Evolutionary conservation across 2,888 invertebrate genomes (phyloP), one percentile per base, ranked within the genome.

Genomic region (Pyralis farinalis): DNA sequence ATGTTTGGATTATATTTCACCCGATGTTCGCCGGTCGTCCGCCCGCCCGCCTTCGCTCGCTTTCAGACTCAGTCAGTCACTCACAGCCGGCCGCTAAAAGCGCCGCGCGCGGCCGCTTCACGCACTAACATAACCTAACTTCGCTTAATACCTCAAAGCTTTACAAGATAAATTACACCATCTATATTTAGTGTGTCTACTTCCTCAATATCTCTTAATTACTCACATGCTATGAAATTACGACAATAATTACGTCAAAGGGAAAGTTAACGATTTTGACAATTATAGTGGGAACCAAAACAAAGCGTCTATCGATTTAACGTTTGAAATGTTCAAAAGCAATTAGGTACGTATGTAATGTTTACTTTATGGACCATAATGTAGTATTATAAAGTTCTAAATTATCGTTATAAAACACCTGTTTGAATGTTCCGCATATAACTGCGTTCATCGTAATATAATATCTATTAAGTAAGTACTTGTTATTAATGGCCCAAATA

Each of bases 231-330:
- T n/a, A n/a, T n/a, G n/a, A n/a, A n/a, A n/a, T n/a, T n/a, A n/a
- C n/a, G n/a, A n/a, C n/a, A n/a, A n/a, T n/a, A n/a, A n/a, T n/a
- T n/a, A n/a, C n/a, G n/a, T n/a, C n/a, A n/a, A n/a, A n/a, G n/a
- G n/a, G n/a, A n/a, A n/a, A n/a, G n/a, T n/a, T n/a, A n/a, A n/a
- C n/a, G n/a, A n/a, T n/a, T n/a, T n/a, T n/a, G n/a, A n/a, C n/a
- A n/a, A n/a, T 69, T 16, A 4, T 16, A 16, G 16, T 16, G 16
- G 16, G 4, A 16, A 74, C 63, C 71, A 84, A 82, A 81, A 80
- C 79, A 80, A 78, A 80, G 75, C 78, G 72, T 77, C 59, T 69
- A 82, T 81, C 60, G 84, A 84, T 84, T 81, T 52, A 58, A 63
- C 61, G 70, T 16, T 62, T 66, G 65, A 65, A 67, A 66, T 69